Evolutionary conservation across 2,888 invertebrate species (phyloP), one percentile per base, ranked within the genome.

Genomic region (Zygothrica quintamaculata): DNA sequence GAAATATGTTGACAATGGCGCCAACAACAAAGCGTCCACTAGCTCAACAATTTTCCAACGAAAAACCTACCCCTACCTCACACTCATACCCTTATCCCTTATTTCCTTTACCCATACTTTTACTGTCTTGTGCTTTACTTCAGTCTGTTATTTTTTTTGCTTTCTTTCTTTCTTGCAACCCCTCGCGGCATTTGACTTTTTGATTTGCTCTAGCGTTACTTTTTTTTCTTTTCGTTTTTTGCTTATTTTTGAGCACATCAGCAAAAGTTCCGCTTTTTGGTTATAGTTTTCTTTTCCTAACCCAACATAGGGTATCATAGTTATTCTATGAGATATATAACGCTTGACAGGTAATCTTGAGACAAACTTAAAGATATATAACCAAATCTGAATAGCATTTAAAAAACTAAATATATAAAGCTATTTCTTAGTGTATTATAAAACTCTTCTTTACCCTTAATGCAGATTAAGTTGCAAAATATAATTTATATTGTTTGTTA

Each of bases 1-100:
- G 84, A 84, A 84, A 86, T 84, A 84, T 84, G 82, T 84, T 87
- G 82, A 84, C 82, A 84, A 79, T 82, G 82, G 82, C 82, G 82
- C 82, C 82, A 79, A 48, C 60, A 84, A 81, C 81, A 79, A 84
- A 74, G 52, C 65, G 31, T 26, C 36, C 34, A 72, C 57, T 39
- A 47, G 51, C 31, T 34, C 26, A 16, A 40, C 34, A 61, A 43
- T 37, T 50, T 31, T 16, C 50, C 26, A 36, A 11, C 46, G 9
- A 26, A 44, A 52, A 51, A 52, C 34, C 36, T 37, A 40, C 29
- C 9, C 46, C 34, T 37, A 42, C 33, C 37, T 39, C 39, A 2
- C 40, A 15, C 50, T 31, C 12, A 36, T 36, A 43, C 50, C 9
- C 37, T 37, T 46, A 22, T 22, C 18, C 18, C 18, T 22, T 22